phyloP scores from a whole-genome alignment of 1,140 invertebrate species.

The Macrotrachela quadricornifera region DNA sequence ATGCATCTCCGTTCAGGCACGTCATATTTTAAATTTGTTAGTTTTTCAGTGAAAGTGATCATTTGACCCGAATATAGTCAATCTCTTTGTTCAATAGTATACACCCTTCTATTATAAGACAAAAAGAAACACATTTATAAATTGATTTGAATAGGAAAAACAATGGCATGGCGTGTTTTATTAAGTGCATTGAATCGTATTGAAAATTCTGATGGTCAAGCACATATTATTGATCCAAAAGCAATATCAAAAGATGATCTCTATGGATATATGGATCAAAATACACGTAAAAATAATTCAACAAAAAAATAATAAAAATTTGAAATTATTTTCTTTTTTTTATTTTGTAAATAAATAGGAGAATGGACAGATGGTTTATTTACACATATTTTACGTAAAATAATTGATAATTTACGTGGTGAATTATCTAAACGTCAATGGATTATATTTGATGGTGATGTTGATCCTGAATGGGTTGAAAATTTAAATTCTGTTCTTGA shows the following conservation, averaged over 20 bases:
- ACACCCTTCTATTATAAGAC: no score
- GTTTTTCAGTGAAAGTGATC: no score
- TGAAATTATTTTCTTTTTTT: no score
- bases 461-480: constrained; percentile 90
- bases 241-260: constrained; percentile 86
- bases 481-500: constrained; percentile 95
- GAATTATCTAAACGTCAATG: constrained; percentile 81
- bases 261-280: constrained; percentile 91
- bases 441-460: constrained; percentile 97
- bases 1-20: no score
- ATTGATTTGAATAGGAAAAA: constrained; percentile 95
- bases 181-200: constrained; percentile 76
- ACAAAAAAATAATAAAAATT: no score
- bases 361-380: constrained; percentile 99
- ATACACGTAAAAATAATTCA: constrained; percentile 45
- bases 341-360: background rate
- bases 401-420: constrained; percentile 94
- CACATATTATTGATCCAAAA: constrained; percentile 77
- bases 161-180: constrained; percentile 80
- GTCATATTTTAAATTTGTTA: no score
- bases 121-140: no score
- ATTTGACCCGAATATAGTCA: no score
- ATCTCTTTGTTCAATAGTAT: no score
- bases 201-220: constrained; percentile 33
- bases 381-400: constrained; percentile 82